phyloP scores from a whole-genome alignment of 2,113 vertebrate species.

The Melierax canorus region DNA sequence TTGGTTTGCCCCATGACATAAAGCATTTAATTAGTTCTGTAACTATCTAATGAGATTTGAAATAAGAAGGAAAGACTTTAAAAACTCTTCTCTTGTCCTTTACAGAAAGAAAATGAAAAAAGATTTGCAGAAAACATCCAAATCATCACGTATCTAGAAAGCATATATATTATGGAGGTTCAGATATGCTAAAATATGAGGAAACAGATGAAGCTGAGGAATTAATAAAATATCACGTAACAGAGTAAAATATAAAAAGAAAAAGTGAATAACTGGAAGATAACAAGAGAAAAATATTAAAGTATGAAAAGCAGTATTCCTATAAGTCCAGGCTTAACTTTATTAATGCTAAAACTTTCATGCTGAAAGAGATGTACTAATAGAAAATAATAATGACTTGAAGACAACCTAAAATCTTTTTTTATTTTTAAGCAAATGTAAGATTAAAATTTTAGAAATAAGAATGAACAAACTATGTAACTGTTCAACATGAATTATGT shows the following conservation, averaged over 20 bases:
- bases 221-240: background rate
- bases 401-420: background rate
- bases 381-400: background rate
- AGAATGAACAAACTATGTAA: background rate
- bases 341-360: background rate
- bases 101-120: background rate
- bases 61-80: background rate
- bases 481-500: background rate
- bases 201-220: background rate
- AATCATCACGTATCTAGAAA: background rate
- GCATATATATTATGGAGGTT: background rate
- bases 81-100: background rate
- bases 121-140: background rate
- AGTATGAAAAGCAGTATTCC: background rate
- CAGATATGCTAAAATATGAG: background rate
- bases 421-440: background rate
- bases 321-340: background rate
- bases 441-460: background rate
- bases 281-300: background rate
- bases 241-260: background rate
- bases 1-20: background rate
- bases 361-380: background rate
- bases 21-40: background rate
- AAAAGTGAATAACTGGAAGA: background rate
- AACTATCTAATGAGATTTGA: background rate